These are phyloP conservation scores for Antedon mediterranea DNA, from an alignment of 53 echinoderm and acorn worm genomes.

Conservation along the genomic window DNA sequence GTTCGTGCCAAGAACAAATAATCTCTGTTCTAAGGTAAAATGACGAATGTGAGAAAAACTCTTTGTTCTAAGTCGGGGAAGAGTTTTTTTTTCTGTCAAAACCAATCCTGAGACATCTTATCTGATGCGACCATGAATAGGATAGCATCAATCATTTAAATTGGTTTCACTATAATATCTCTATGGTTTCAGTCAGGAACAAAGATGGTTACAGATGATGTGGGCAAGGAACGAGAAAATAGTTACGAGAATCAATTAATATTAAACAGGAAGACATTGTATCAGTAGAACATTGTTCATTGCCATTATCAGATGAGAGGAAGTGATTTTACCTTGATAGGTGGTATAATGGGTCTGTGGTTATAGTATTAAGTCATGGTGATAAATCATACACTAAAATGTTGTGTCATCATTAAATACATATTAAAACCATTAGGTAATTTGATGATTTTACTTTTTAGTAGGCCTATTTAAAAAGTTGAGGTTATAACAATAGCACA, in stretches of 20 bases:
- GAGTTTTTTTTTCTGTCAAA: not conserved
- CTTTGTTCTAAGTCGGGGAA: not conserved
- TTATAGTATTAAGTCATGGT: no score
- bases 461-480: no score
- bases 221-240: not conserved
- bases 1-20: not conserved
- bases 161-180: no score
- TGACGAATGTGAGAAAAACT: not conserved
- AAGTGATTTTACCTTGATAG: not conserved
- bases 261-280: not conserved
- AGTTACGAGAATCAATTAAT: not conserved
- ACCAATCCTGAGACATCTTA: not conserved
- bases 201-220: not conserved
- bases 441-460: no score
- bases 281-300: not conserved
- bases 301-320: not conserved
- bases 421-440: no score
- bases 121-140: not conserved
- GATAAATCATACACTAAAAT: no score
- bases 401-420: no score
- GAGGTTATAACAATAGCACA: no score
- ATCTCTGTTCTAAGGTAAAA: not conserved
- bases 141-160: not conserved
- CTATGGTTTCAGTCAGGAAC: not conserved
- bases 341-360: not conserved